phyloP scores from a whole-genome alignment of 2,113 vertebrate genomes.

The Eclectus roratus region DNA sequence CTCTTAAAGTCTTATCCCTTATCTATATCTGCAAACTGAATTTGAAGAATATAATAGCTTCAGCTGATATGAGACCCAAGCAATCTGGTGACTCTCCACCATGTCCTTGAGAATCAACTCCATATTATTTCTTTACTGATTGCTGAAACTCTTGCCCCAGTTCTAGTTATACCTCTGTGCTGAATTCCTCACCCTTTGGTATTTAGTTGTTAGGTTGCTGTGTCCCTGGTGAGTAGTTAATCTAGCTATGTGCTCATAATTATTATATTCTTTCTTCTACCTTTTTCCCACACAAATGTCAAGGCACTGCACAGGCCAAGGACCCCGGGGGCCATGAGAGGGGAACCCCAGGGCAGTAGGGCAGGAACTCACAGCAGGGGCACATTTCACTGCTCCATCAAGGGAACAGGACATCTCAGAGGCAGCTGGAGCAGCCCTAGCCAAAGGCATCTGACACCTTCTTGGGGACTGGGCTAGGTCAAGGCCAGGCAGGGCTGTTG shows the following conservation, averaged over 20 bases:
- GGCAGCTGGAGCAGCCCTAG: neutral
- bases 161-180: neutral
- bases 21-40: neutral
- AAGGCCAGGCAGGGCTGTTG: neutral
- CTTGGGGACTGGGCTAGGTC: rapidly evolving
- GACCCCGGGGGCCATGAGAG: too few relatives aligned
- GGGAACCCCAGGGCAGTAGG: neutral
- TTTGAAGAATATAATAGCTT: neutral
- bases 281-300: neutral
- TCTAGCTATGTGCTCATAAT: neutral
- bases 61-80: neutral
- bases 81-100: neutral
- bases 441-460: neutral
- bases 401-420: neutral
- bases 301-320: neutral
- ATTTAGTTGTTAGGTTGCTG: neutral
- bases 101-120: neutral
- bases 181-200: neutral
- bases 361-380: rapidly evolving
- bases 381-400: neutral
- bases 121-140: neutral
- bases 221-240: neutral
- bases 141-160: neutral
- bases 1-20: neutral
- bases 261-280: neutral